Evolutionary conservation across 2,113 vertebrate genomes (phyloP).

Genomic region (Apeltes quadracus): DNA sequence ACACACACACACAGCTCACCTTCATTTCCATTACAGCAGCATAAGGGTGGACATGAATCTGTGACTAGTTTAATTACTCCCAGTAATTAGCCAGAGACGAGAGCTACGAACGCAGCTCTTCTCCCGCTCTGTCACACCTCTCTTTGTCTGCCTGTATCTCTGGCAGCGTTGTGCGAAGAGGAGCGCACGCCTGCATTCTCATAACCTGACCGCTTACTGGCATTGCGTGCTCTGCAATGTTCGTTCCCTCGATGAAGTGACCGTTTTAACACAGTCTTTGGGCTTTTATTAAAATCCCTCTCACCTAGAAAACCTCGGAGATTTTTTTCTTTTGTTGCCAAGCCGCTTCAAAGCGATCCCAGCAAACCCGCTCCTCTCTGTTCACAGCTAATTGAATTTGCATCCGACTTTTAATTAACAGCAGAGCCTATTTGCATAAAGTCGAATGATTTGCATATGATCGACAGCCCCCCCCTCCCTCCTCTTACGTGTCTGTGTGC

Average conservation of each 20-base stretch:
- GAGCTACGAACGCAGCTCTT: slow-evolving; percentile 46
- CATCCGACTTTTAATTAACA: slow-evolving; percentile 78
- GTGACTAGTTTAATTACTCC: slow-evolving; percentile 83
- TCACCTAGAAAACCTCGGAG: not conserved
- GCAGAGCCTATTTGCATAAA: slow-evolving; percentile 60
- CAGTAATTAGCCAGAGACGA: slow-evolving; percentile 72
- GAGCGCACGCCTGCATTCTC: slow-evolving; percentile 2
- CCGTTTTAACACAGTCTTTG: not conserved
- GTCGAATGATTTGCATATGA: slow-evolving; percentile 62
- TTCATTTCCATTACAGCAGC: slow-evolving; percentile 29
- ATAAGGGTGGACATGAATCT: slow-evolving; percentile 50
- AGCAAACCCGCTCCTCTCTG: slow-evolving; percentile 26
- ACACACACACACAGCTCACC: not conserved
- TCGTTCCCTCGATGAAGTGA: slow-evolving; percentile 11
- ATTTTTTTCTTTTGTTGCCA: no score
- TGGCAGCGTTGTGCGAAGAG: slow-evolving; percentile 5
- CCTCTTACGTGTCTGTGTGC: slow-evolving; percentile 55
- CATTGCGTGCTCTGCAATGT: not conserved
- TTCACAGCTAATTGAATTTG: slow-evolving; percentile 71
- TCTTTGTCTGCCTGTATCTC: slow-evolving; percentile 35
- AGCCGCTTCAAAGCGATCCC: not conserved
- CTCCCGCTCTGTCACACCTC: slow-evolving; percentile 27
- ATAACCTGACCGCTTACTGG: slow-evolving; percentile 5
- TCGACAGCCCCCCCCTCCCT: slow-evolving; percentile 15
- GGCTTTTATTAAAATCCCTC: not conserved